Evolutionary conservation across 2,888 invertebrate species (phyloP).

Genomic region (Drosophila mulleri): DNA sequence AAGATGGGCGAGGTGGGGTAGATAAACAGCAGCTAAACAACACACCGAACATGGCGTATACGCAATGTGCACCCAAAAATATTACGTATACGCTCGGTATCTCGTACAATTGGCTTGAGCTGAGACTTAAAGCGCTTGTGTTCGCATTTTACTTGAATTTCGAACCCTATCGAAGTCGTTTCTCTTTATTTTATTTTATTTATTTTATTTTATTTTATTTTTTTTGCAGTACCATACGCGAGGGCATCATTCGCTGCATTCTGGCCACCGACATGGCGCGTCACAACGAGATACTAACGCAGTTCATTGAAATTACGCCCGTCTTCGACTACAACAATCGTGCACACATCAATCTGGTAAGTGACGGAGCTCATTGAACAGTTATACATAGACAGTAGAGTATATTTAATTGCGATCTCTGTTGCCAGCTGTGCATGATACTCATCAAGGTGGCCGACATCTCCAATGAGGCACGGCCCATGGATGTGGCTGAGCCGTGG

Average conservation of each 20-base stretch:
- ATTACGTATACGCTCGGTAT: not conserved
- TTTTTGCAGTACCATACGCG: conserved; percentile 87
- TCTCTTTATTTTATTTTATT: not conserved
- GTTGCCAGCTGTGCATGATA: conserved; percentile 89
- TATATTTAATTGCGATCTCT: too few species aligned
- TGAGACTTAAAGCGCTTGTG: not conserved
- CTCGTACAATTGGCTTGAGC: not conserved
- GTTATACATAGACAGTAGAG: too few species aligned
- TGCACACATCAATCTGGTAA: conserved; percentile 90
- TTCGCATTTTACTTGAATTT: not conserved
- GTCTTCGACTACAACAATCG: conserved; percentile 89
- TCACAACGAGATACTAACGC: conserved; percentile 91
- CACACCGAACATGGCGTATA: conserved; percentile 37
- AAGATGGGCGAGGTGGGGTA: too few species aligned
- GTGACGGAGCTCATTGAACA: conserved; percentile 40
- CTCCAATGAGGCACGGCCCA: conserved; percentile 92
- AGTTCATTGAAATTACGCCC: conserved; percentile 89
- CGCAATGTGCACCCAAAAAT: conserved; percentile 29
- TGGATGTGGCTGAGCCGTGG: conserved; percentile 94
- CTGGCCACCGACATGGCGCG: conserved; percentile 92
- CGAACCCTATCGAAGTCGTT: not conserved
- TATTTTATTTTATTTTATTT: not conserved
- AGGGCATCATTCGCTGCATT: conserved; percentile 92
- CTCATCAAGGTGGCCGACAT: conserved; percentile 94
- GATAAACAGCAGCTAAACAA: conserved; percentile 22